Conservation (phyloP, 2,113 vertebrate species). For the Halcyon senegalensis region DNA sequence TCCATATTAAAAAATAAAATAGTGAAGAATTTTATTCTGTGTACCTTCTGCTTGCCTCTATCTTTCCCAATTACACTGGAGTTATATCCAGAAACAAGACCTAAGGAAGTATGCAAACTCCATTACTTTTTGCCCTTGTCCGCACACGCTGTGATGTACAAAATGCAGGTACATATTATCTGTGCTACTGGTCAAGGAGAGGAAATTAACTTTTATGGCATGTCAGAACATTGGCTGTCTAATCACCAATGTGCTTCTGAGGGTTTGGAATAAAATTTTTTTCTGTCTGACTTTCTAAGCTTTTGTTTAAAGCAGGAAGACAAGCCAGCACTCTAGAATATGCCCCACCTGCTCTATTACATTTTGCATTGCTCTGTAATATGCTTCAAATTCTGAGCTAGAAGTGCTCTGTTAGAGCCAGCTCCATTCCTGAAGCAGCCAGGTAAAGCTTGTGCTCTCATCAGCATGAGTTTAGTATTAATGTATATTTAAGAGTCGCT, state of each 20-base stretch:
- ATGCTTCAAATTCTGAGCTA: background rate
- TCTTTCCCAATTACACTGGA: background rate
- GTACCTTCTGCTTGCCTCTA: background rate
- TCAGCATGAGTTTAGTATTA: background rate
- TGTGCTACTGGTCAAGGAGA: background rate
- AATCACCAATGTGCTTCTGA: background rate
- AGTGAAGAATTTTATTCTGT: background rate
- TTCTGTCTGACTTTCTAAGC: background rate
- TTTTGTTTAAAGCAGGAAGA: background rate
- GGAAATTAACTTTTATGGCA: background rate
- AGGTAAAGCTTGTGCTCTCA: background rate
- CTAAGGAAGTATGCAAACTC: background rate
- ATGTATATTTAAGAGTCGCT: background rate
- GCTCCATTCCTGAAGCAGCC: background rate
- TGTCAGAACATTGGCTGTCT: background rate
- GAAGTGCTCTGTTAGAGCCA: background rate
- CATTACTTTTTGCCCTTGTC: background rate
- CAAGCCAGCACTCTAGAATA: background rate
- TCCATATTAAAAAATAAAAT: background rate
- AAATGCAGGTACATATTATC: background rate
- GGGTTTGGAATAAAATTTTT: background rate
- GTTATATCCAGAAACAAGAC: background rate
- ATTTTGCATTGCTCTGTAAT: background rate
- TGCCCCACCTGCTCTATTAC: background rate
- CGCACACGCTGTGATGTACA: background rate